A percentile compares a stretch with the other conserved stretches of the same genome.
Conservation (phyloP, 1,140 invertebrate species). For the Lineus longissimus region DNA sequence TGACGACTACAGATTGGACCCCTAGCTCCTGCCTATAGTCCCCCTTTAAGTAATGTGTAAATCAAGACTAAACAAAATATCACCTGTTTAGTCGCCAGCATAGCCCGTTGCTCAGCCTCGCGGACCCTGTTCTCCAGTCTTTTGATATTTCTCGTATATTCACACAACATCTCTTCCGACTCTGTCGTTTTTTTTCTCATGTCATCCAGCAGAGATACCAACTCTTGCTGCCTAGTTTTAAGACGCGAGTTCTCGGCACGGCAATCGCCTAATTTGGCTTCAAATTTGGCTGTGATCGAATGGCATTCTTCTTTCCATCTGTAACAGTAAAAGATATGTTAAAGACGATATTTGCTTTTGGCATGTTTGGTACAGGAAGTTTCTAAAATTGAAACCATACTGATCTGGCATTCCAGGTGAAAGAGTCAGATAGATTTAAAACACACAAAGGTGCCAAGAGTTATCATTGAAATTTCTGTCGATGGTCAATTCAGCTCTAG, state of each 20-base stretch:
- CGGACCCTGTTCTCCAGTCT: conserved; percentile 42
- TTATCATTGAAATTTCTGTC: too few relatives aligned
- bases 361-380: too few relatives aligned
- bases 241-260: conserved; percentile 33
- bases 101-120: conserved; percentile 37
- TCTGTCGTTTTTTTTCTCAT: conserved; percentile 44
- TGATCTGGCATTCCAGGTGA: too few relatives aligned
- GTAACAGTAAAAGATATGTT: conserved; percentile 5
- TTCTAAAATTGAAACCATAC: too few relatives aligned
- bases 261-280: conserved; percentile 37
- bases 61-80: too few relatives aligned
- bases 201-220: conserved; percentile 41
- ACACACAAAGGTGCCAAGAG: too few relatives aligned
- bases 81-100: conserved; percentile 38
- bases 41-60: too few relatives aligned
- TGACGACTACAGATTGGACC: too few relatives aligned
- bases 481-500: too few relatives aligned
- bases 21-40: not conserved
- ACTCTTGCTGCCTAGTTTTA: conserved; percentile 41
- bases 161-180: conserved; percentile 42
- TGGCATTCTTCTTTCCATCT: conserved; percentile 54
- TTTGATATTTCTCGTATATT: conserved; percentile 41
- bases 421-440: too few relatives aligned
- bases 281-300: conserved; percentile 44
- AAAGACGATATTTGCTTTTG: too few relatives aligned